Conservation (phyloP, 2,113 vertebrate genomes). For the Albula glossodonta region DNA sequence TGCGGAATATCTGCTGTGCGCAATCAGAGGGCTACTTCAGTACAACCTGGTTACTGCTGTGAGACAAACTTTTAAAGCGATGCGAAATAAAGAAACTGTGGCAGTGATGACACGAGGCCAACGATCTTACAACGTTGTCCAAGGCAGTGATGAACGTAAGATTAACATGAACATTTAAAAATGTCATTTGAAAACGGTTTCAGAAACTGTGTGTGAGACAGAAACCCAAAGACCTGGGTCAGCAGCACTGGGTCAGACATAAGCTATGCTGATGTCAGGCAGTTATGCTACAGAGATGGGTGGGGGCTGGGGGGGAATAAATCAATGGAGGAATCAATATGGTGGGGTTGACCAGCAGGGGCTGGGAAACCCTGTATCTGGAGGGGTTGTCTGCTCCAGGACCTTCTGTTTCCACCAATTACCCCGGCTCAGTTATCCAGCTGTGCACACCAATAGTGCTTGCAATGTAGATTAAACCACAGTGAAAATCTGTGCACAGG, state of each 20-base stretch:
- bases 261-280: neutral
- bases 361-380: neutral
- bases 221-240: neutral
- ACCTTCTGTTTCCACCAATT: too few relatives aligned
- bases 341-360: neutral
- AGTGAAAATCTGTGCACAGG: too few relatives aligned
- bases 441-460: too few relatives aligned
- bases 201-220: neutral
- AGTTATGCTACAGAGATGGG: too few relatives aligned
- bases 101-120: too few relatives aligned
- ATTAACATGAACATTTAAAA: neutral
- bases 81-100: too few relatives aligned
- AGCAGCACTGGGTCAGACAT: neutral
- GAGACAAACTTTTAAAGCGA: too few relatives aligned
- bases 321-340: neutral
- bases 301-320: too few relatives aligned
- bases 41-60: neutral
- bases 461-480: too few relatives aligned
- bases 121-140: too few relatives aligned
- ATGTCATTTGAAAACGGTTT: neutral
- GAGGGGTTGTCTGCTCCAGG: neutral
- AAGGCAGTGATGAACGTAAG: neutral
- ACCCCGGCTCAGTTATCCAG: too few relatives aligned
- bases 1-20: neutral
- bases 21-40: too few relatives aligned